Evolutionary conservation across 2,797 vertebrate genomes (phyloP).

Genomic region (Siniperca obscura): DNA sequence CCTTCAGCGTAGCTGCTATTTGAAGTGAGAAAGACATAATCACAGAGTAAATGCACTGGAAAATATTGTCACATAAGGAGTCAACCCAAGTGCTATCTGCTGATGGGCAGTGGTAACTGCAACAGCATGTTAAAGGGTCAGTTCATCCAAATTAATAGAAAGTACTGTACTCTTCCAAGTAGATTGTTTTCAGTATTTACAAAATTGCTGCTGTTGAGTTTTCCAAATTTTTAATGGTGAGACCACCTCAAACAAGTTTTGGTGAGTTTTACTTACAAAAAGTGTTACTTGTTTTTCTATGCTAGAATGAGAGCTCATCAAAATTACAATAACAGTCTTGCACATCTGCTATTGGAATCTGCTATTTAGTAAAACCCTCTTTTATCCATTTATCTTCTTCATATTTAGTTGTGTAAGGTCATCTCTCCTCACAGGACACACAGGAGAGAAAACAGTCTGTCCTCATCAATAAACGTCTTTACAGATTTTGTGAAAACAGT

Average conservation of each 20-base stretch:
- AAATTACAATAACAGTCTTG: too few relatives aligned
- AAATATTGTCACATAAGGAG: neutral
- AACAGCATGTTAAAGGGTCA: neutral
- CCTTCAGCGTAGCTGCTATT: neutral
- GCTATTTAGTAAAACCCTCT: neutral
- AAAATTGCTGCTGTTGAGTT: neutral
- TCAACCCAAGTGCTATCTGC: slow-evolving; percentile 8
- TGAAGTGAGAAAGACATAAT: neutral
- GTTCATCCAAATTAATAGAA: neutral
- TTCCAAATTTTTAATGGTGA: too few relatives aligned
- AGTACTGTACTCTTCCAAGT: neutral
- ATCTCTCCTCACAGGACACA: neutral
- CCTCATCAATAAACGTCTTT: neutral
- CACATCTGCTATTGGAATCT: too few relatives aligned
- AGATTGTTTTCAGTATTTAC: neutral
- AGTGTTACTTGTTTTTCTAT: too few relatives aligned
- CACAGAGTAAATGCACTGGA: neutral
- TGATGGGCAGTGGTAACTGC: slow-evolving; percentile 11
- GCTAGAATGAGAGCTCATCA: neutral
- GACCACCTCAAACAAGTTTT: neutral
- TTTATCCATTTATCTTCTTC: neutral
- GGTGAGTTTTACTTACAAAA: neutral
- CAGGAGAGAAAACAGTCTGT: neutral
- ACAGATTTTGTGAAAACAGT: neutral
- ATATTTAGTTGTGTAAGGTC: neutral